Percentiles rank a stretch among this genome's conserved stretches.
phyloP scores from a whole-genome alignment of 2,797 vertebrate species.

The Graptemys geographica region DNA sequence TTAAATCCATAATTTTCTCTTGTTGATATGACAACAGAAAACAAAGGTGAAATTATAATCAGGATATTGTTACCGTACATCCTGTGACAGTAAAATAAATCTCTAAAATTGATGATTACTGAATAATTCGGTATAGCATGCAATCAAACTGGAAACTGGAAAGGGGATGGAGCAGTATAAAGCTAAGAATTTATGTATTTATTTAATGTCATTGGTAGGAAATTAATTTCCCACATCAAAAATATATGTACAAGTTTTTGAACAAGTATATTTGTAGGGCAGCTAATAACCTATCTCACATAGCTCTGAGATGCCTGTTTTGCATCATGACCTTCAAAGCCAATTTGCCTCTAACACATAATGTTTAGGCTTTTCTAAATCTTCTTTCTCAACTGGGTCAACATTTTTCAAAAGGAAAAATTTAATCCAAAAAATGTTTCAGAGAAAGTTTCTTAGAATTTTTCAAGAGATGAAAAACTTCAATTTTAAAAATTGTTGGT shows the following conservation, averaged over 20 bases:
- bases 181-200: slow-evolving; percentile 7
- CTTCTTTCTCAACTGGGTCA: neutral
- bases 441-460: neutral
- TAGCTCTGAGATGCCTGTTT: neutral
- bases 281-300: slow-evolving; percentile 42
- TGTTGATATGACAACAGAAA: slow-evolving; percentile 38
- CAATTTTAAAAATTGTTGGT: neutral
- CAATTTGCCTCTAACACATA: slow-evolving; percentile 9
- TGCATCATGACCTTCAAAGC: slow-evolving; percentile 39
- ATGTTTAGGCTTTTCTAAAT: neutral
- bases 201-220: slow-evolving; percentile 28
- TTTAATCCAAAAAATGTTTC: accelerated
- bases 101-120: slow-evolving; percentile 17
- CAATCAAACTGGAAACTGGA: slow-evolving; percentile 21
- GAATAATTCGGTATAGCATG: slow-evolving; percentile 19
- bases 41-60: slow-evolving; percentile 28
- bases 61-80: slow-evolving; percentile 32
- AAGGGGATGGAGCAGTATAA: neutral
- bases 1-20: slow-evolving; percentile 42
- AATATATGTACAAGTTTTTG: slow-evolving; percentile 47
- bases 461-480: too few species aligned
- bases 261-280: neutral
- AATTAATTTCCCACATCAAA: slow-evolving; percentile 50
- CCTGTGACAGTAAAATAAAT: slow-evolving; percentile 32
- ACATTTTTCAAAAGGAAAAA: neutral